Evolutionary conservation across 1,140 invertebrate species (phyloP).

Genomic region (Bombus consobrinus): DNA sequence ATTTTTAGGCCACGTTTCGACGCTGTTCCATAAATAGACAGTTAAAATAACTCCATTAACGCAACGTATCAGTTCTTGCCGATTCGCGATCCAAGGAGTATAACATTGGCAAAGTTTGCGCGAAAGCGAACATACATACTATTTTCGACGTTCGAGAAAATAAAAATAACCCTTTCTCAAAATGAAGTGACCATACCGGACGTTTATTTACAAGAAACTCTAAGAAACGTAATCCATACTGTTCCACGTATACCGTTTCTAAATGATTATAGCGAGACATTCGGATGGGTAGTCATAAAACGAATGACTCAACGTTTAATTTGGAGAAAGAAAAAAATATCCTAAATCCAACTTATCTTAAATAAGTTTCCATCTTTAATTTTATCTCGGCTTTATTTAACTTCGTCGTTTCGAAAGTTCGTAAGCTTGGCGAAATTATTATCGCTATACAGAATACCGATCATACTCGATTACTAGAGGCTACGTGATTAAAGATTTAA

Average conservation of each 20-base stretch:
- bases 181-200: not conserved
- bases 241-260: too few species aligned
- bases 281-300: not conserved
- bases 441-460: not conserved
- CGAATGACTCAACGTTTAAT: not conserved
- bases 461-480: too few species aligned
- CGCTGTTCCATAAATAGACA: slow-evolving; percentile 53
- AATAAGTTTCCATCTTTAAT: not conserved
- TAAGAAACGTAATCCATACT: too few species aligned
- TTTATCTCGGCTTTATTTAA: not conserved
- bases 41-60: slow-evolving; percentile 67
- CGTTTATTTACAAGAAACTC: slow-evolving; percentile 24
- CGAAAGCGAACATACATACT: not conserved
- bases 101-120: not conserved
- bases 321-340: not conserved
- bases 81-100: slow-evolving; percentile 26
- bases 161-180: slow-evolving; percentile 16
- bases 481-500: slow-evolving; percentile 26
- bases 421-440: not conserved
- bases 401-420: not conserved
- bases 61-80: slow-evolving; percentile 38
- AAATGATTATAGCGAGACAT: too few species aligned
- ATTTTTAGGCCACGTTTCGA: slow-evolving; percentile 61
- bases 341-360: not conserved
- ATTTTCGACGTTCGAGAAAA: slow-evolving; percentile 20